Conservation (phyloP, 2,113 vertebrate species). For the Cephalopholis sonnerati region DNA sequence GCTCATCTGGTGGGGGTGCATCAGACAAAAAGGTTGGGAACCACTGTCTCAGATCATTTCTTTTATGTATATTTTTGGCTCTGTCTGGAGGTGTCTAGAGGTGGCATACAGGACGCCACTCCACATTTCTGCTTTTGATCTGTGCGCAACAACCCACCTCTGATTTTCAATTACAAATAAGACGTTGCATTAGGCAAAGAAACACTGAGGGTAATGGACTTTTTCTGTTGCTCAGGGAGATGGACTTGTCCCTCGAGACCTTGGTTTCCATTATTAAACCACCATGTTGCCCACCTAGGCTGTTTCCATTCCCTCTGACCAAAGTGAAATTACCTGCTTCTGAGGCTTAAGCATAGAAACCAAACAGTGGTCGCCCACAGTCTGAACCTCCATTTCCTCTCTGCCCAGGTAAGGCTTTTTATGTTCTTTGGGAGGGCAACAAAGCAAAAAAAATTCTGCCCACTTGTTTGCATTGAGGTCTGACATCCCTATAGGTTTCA, state of each 20-base stretch:
- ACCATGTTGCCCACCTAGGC: constrained; percentile 56
- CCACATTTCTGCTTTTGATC: constrained; percentile 54
- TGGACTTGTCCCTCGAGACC: constrained; percentile 70
- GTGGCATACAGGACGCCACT: constrained; percentile 30
- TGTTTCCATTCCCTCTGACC: constrained; percentile 70
- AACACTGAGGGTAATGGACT: constrained; percentile 82
- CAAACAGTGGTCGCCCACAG: constrained; percentile 28
- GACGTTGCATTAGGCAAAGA: constrained; percentile 75
- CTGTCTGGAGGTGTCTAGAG: constrained; percentile 29
- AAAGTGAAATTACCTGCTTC: constrained; percentile 79
- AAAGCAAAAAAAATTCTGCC: constrained; percentile 20
- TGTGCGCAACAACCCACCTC: constrained; percentile 54
- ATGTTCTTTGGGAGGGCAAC: neutral
- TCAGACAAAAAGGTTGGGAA: neutral
- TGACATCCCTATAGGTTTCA: constrained; percentile 34
- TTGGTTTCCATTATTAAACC: constrained; percentile 82
- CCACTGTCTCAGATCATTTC: constrained; percentile 4
- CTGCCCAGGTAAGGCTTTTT: constrained; percentile 42
- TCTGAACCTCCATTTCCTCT: constrained; percentile 63
- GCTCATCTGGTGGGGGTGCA: neutral
- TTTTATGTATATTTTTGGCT: constrained; percentile 50
- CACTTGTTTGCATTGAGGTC: constrained; percentile 25
- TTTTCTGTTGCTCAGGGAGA: constrained; percentile 79
- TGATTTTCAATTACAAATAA: constrained; percentile 81
- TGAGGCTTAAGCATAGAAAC: constrained; percentile 56